Base-by-base conservation (phyloP, 2,797 vertebrate genomes). In the Fistularia commersonii region DNA sequence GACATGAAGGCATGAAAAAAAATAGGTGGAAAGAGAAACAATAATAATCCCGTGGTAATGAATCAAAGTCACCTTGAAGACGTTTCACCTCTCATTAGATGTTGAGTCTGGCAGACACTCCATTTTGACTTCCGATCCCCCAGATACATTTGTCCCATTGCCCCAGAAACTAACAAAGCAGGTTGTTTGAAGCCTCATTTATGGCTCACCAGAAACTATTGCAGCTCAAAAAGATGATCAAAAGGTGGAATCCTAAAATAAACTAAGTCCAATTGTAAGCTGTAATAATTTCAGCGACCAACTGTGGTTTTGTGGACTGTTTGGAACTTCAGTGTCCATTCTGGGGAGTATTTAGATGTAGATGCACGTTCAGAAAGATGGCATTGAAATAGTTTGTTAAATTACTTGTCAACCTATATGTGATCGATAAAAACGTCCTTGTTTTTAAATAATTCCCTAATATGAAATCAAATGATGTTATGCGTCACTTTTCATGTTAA, bases 41-140 rank as follows among this genome's bases (percentile, higher is more conserved):
- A 42, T 48, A 6, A 15, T 52, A 57, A 50, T 75, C 62, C 40
- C 59, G 54, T 56, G 48, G 64, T 59, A 77, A 74, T 56, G 69
- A 64, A 69, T 76, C 76, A 87, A 84, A 80, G 84, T 85, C 79
- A 88, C 86, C 85, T 83, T 86, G 81, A 66, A 66, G 51, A 75
- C 60, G 74, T 74, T 67, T 68, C 74, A 79, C 60, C 64, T 7
- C 74, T 86, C 76, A 81, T 85, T 77, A 81, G 54, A 68, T 50
- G 52, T 56, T 66, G 57, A 66, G 61, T 68, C 54, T 11, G 37
- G 65, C 62, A 74, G 77, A 74, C 1, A 40, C 8, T 45, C 41
- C 8, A 65, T 58, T 78, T 54, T 75, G 58, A 13, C 61, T 66
- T 61, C 57, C 68, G 35, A 13, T 76, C 60, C 66, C 57, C 15